Evolutionary conservation across 2,113 vertebrate genomes (phyloP).

Genomic region (Myiopsitta monachus): DNA sequence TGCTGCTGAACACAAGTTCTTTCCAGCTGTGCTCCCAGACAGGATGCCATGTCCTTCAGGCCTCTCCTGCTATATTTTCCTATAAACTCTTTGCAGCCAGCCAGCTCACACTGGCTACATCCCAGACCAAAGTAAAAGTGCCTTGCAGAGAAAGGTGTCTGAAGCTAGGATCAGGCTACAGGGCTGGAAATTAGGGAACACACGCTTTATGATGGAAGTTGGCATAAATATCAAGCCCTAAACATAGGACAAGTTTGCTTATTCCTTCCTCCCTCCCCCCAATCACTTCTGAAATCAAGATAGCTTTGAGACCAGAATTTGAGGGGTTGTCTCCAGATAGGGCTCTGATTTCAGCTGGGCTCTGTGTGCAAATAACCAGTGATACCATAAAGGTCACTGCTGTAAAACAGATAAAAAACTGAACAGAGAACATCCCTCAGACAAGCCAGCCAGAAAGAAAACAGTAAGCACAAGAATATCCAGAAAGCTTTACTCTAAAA

Average conservation of each 20-base stretch:
- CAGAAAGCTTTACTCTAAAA: neutral
- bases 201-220: neutral
- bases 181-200: constrained; percentile 3
- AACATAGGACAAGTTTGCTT: neutral
- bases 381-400: neutral
- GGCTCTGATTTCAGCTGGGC: neutral
- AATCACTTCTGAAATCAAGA: neutral
- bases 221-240: neutral
- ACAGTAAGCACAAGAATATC: neutral
- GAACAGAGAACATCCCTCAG: neutral
- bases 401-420: neutral
- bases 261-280: neutral
- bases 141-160: neutral
- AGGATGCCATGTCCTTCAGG: neutral
- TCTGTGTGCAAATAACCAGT: neutral
- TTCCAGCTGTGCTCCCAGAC: constrained; percentile 35
- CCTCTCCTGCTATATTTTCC: neutral
- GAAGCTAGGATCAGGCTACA: neutral
- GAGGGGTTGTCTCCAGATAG: neutral
- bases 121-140: constrained; percentile 29
- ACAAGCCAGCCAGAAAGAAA: neutral
- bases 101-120: neutral
- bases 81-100: neutral
- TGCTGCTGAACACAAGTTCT: neutral
- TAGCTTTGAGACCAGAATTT: neutral